These are phyloP conservation scores for Cacoxenus indagator DNA, from an alignment of 2,888 invertebrate genomes.

Conservation along the genomic window DNA sequence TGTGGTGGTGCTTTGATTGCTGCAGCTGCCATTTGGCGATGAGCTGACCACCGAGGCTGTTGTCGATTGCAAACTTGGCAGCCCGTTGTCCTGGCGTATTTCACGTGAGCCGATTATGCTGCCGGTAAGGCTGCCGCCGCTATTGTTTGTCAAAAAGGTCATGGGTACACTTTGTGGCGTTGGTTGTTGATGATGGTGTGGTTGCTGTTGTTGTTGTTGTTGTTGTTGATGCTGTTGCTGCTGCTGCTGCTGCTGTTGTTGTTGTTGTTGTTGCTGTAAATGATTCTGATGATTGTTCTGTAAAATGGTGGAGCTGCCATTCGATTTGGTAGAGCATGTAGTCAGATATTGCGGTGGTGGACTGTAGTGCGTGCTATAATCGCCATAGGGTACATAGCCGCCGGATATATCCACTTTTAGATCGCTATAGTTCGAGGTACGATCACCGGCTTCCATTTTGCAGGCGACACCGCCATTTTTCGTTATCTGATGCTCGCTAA, in stretches of 20 bases:
- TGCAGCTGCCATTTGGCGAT: constrained; percentile 70
- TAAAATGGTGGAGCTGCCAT: constrained; percentile 65
- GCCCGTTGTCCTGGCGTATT: constrained; percentile 70
- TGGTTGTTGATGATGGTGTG: constrained; percentile 50
- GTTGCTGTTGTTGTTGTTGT: constrained; percentile 53
- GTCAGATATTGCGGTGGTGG: constrained; percentile 76
- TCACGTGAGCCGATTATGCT: constrained; percentile 69
- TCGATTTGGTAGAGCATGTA: constrained; percentile 68
- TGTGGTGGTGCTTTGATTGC: constrained; percentile 68
- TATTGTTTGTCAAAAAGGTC: constrained; percentile 66
- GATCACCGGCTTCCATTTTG: constrained; percentile 76
- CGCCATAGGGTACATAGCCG: constrained; percentile 80
- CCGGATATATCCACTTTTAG: constrained; percentile 90
- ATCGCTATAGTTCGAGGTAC: constrained; percentile 93
- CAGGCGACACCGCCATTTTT: constrained; percentile 72
- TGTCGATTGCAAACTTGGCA: constrained; percentile 69
- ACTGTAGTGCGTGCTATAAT: constrained; percentile 90
- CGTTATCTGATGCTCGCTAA: constrained; percentile 71
- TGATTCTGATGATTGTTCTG: constrained; percentile 68
- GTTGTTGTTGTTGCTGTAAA: constrained; percentile 61
- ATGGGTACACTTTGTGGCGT: constrained; percentile 62
- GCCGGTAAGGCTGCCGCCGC: constrained; percentile 67
- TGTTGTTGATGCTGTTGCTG: constrained; percentile 53
- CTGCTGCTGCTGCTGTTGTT: constrained; percentile 58
- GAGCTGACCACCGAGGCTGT: constrained; percentile 70